These are phyloP conservation scores for Patiria pectinifera DNA, from an alignment of 53 echinoderm and acorn worm species.

Conservation along the genomic window DNA sequence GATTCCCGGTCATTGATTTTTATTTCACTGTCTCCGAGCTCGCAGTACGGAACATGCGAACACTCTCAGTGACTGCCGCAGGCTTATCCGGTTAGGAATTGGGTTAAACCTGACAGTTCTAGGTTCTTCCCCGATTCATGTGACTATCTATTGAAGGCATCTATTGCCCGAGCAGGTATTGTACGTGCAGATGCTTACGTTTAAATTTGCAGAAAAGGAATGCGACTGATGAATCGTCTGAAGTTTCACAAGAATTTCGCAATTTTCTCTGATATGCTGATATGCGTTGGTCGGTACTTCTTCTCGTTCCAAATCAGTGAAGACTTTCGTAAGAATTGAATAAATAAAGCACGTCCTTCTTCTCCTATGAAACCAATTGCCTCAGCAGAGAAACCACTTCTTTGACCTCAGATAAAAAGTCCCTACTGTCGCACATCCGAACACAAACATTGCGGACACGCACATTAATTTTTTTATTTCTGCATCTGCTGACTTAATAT, in stretches of 20 bases:
- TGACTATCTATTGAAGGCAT: not conserved
- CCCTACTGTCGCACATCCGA: slow-evolving; percentile 22
- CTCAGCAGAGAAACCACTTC: not conserved
- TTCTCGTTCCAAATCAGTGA: no score
- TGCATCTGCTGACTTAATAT: not conserved
- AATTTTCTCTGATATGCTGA: no score
- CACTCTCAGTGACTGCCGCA: not conserved
- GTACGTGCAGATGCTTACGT: not conserved
- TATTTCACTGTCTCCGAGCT: not conserved
- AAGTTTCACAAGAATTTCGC: no score
- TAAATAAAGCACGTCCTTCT: no score
- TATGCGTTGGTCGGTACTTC: no score
- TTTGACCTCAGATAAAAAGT: slow-evolving; percentile 24
- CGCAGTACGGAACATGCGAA: not conserved
- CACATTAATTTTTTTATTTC: not conserved
- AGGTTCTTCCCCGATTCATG: not conserved
- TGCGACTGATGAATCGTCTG: no score
- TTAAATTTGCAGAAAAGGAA: not conserved
- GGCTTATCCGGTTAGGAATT: not conserved
- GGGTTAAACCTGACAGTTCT: not conserved
- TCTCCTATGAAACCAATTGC: no score
- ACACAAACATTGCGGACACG: slow-evolving; percentile 35
- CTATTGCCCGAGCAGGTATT: not conserved
- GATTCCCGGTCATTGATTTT: not conserved
- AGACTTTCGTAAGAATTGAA: no score